phyloP scores from a whole-genome alignment of 2,888 invertebrate genomes.

The Digitonthophagus gazella region DNA sequence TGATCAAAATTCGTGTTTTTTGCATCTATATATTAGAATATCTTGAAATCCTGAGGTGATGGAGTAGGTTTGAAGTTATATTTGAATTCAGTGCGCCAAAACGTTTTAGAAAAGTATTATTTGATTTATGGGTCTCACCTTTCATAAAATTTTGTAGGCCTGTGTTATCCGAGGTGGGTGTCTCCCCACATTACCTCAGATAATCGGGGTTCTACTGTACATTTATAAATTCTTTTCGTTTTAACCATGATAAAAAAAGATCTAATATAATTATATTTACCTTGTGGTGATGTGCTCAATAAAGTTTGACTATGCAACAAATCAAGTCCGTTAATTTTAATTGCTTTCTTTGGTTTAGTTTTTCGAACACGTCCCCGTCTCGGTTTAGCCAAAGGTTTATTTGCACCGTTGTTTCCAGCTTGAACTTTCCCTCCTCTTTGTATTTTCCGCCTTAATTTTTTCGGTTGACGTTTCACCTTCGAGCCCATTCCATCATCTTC shows the following conservation, averaged over 20 bases:
- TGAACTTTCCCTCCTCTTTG: slow-evolving; percentile 51
- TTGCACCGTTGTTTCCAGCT: slow-evolving; percentile 27
- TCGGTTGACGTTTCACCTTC: slow-evolving; percentile 46
- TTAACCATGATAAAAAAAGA: background rate
- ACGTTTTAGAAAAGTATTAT: too few relatives aligned
- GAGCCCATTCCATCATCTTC: slow-evolving; percentile 54
- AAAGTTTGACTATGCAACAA: slow-evolving; percentile 85
- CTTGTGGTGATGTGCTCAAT: slow-evolving; percentile 79
- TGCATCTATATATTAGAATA: too few relatives aligned
- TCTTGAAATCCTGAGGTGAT: too few relatives aligned
- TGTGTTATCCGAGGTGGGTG: too few relatives aligned
- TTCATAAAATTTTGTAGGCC: too few relatives aligned
- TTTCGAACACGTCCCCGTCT: slow-evolving; percentile 63
- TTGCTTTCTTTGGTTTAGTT: slow-evolving; percentile 61
- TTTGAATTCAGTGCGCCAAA: too few relatives aligned
- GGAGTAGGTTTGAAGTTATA: too few relatives aligned
- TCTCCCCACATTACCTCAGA: too few relatives aligned
- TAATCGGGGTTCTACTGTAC: too few relatives aligned
- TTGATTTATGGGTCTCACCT: too few relatives aligned
- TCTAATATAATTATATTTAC: slow-evolving; percentile 41
- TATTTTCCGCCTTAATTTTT: slow-evolving; percentile 53
- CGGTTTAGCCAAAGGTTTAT: slow-evolving; percentile 48
- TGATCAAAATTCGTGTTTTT: too few relatives aligned
- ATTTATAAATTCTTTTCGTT: background rate
- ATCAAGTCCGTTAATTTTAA: slow-evolving; percentile 84